phyloP scores from a whole-genome alignment of 2,113 vertebrate species.

The Leuciscus idus region DNA sequence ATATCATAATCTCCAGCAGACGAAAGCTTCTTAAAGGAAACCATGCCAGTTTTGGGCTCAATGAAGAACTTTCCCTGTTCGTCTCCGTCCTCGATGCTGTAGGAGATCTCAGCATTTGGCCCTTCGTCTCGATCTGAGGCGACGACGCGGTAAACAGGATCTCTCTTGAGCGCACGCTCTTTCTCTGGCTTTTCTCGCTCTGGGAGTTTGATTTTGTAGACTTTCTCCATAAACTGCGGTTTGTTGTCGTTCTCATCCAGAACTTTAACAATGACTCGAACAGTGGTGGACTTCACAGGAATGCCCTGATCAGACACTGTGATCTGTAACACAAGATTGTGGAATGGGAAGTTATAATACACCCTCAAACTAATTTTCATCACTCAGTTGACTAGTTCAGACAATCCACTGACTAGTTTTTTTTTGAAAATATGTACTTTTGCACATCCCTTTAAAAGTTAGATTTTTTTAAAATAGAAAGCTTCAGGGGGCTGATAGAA shows the following conservation, averaged over 20 bases:
- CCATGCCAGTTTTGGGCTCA: constrained; percentile 94
- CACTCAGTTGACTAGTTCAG: neutral
- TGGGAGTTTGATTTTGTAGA: constrained; percentile 94
- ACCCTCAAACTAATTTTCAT: too few species aligned
- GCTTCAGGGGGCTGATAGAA: constrained; percentile 4
- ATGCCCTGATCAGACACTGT: constrained; percentile 87
- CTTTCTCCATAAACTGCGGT: constrained; percentile 93
- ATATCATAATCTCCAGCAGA: constrained; percentile 94
- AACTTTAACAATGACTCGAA: constrained; percentile 91
- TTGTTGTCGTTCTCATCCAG: constrained; percentile 97
- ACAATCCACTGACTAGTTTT: neutral
- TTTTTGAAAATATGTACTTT: neutral
- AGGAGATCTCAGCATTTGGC: constrained; percentile 94
- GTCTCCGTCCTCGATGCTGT: constrained; percentile 95
- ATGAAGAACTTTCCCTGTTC: constrained; percentile 95
- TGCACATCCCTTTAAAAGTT: neutral
- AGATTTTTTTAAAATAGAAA: neutral
- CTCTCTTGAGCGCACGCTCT: constrained; percentile 80
- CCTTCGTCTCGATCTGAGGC: constrained; percentile 91
- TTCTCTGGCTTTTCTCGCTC: constrained; percentile 85
- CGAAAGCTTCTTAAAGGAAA: constrained; percentile 93
- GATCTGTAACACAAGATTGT: constrained; percentile 74
- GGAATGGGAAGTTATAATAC: neutral
- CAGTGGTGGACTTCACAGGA: constrained; percentile 83
- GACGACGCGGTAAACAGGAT: constrained; percentile 91